Conservation (phyloP, 2,888 invertebrate genomes). For the Sussaba pulchella region DNA sequence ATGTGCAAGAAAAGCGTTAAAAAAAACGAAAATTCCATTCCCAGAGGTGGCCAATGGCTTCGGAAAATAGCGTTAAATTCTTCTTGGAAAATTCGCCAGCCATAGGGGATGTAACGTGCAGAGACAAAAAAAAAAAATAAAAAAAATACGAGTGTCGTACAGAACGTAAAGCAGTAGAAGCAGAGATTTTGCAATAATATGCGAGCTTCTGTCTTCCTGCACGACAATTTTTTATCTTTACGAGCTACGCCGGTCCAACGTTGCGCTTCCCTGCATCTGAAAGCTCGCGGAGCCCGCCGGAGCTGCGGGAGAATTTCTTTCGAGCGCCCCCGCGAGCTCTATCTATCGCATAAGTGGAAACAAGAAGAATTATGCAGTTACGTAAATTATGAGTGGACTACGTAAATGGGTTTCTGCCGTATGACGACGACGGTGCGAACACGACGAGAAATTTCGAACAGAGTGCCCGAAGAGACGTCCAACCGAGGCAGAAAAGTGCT, state of each 20-base stretch:
- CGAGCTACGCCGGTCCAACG: slow-evolving; percentile 69
- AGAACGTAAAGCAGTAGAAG: slow-evolving; percentile 21
- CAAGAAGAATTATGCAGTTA: slow-evolving; percentile 81
- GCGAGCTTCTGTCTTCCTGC: slow-evolving; percentile 63
- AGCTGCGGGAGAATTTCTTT: slow-evolving; percentile 44
- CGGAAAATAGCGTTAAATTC: slow-evolving; percentile 24
- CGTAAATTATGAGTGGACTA: slow-evolving; percentile 78
- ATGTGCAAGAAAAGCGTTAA: neutral
- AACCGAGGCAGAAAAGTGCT: slow-evolving; percentile 52
- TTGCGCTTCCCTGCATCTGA: slow-evolving; percentile 42
- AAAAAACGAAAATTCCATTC: neutral
- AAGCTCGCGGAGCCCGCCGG: slow-evolving; percentile 11
- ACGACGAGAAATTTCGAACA: slow-evolving; percentile 48
- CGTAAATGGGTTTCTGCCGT: slow-evolving; percentile 73
- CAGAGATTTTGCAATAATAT: slow-evolving; percentile 51
- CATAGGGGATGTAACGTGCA: neutral
- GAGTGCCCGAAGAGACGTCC: slow-evolving; percentile 51
- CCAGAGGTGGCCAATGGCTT: neutral
- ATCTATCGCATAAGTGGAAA: slow-evolving; percentile 80
- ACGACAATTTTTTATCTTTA: slow-evolving; percentile 81
- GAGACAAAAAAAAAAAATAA: slow-evolving; percentile 25
- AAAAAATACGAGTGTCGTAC: neutral
- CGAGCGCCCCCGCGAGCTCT: slow-evolving; percentile 54
- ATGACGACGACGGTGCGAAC: slow-evolving; percentile 31
- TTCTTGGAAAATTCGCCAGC: slow-evolving; percentile 22